Percentiles rank a stretch among this genome's conserved stretches.
Evolutionary conservation across 2,888 invertebrate species (phyloP).

Genomic region (Eustalomyia histrio): DNA sequence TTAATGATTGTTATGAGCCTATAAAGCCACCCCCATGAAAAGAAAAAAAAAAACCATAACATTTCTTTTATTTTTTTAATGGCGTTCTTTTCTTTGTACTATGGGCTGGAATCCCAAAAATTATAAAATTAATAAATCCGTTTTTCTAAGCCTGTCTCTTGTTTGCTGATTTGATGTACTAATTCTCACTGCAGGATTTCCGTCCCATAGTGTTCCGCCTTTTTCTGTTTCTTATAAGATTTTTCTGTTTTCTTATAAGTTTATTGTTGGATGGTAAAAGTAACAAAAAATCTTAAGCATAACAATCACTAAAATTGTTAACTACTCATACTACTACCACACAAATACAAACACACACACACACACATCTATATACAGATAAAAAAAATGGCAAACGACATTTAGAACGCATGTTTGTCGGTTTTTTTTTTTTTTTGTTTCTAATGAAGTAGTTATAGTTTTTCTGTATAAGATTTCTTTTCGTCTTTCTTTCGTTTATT

Average conservation of each 20-base stretch:
- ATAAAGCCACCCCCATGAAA: conserved; percentile 66
- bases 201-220: neutral
- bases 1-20: conserved; percentile 66
- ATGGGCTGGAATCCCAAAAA: neutral
- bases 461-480: conserved; percentile 57
- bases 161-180: too few relatives aligned
- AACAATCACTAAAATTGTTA: conserved; percentile 57
- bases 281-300: conserved; percentile 36
- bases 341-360: neutral
- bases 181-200: neutral
- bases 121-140: too few relatives aligned
- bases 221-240: neutral
- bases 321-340: conserved; percentile 19
- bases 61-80: conserved; percentile 30
- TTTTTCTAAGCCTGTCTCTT: too few relatives aligned
- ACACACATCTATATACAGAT: neutral
- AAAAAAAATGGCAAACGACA: conserved; percentile 30
- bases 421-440: conserved; percentile 50
- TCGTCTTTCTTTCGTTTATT: neutral
- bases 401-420: conserved; percentile 63
- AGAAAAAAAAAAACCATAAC: conserved; percentile 26
- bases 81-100: neutral
- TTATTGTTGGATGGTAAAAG: conserved; percentile 29
- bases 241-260: neutral
- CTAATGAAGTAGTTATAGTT: conserved; percentile 67